These are phyloP conservation scores for Heterotis niloticus DNA, from an alignment of 2,113 vertebrate species.

Conservation along the genomic window DNA sequence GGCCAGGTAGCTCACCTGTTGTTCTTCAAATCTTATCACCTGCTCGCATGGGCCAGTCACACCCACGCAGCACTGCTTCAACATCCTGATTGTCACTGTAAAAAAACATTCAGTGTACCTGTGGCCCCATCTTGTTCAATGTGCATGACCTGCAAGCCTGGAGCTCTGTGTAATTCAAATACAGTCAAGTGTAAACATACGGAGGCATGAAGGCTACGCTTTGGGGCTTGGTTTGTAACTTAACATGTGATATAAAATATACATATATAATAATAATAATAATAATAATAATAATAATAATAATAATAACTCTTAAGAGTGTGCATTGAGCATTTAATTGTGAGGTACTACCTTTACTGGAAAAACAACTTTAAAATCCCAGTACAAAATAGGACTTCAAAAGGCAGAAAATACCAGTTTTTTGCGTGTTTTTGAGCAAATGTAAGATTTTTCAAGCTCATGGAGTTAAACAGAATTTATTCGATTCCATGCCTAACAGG, in stretches of 20 bases:
- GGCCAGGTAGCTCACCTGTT: slow-evolving; percentile 51
- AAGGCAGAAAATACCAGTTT: no score
- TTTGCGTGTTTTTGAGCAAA: no score
- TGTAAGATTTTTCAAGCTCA: no score
- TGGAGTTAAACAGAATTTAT: no score
- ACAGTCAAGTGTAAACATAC: slow-evolving; percentile 42
- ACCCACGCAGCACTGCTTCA: slow-evolving; percentile 55
- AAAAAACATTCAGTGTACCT: no score
- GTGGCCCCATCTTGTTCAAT: not conserved
- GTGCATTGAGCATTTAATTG: no score
- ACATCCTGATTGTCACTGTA: slow-evolving; percentile 44
- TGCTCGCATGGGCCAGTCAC: slow-evolving; percentile 61
- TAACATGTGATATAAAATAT: slow-evolving; percentile 1
- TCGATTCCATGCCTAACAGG: no score
- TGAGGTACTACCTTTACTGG: no score
- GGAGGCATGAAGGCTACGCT: slow-evolving; percentile 38
- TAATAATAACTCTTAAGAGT: no score
- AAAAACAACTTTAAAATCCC: no score
- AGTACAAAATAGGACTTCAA: no score
- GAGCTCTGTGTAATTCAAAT: not conserved
- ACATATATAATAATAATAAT: not conserved
- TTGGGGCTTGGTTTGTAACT: not conserved
- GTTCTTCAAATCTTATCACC: slow-evolving; percentile 53
- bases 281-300: no score
- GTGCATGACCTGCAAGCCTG: not conserved